Base-by-base conservation (phyloP, 2,797 vertebrate species). In the Thalassophryne amazonica region DNA sequence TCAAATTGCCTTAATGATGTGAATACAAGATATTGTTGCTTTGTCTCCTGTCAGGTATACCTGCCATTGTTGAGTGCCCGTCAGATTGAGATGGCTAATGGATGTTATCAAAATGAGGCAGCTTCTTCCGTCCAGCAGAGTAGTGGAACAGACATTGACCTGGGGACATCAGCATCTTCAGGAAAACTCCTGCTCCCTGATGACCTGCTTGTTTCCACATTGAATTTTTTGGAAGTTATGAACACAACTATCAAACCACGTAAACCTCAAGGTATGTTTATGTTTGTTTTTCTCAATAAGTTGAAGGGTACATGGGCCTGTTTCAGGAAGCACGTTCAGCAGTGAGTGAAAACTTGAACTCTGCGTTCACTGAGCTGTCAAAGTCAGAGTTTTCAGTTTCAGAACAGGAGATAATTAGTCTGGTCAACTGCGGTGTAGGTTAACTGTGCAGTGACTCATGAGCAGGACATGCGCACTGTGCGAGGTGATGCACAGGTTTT, bases 151-250 rank as follows among this genome's bases (percentile, higher is more conserved):
- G 14, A 14, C 24, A 37, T 15, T 19, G 21, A 2, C 0, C 13
- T 5, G 2, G 0, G 50, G 7, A 48, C 65, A 4, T 3, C 54
- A 0, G 8, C 15, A 9, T 87, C 86, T 40, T 60, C 76, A 2
- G 60, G 73, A 15, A 11, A 66, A 14, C 49, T 80, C 3, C 8
- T 73, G 0, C 62, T 74, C 12, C 84, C 88, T 1, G 90, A 91
- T 28, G 93, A 95, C 22, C 63, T 93, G 50, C 80, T 94, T 24
- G 90, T 91, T 75, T 90, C 81, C 27, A 38, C 78, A 1, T 82
- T 93, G 70, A 95, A 94, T 49, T 92, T 89, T 49, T 60, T 85
- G 11, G 82, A 28, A 23, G 66, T 80, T 25, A 62, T 92, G 64
- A 90, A 91, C 37, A 78, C 73, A 33, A 90, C 81, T 13, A 19